A percentile compares a stretch with the other conserved stretches of the same genome.
phyloP scores from a whole-genome alignment of 2,888 invertebrate genomes.

The Marasmarcha lunaedactyla region DNA sequence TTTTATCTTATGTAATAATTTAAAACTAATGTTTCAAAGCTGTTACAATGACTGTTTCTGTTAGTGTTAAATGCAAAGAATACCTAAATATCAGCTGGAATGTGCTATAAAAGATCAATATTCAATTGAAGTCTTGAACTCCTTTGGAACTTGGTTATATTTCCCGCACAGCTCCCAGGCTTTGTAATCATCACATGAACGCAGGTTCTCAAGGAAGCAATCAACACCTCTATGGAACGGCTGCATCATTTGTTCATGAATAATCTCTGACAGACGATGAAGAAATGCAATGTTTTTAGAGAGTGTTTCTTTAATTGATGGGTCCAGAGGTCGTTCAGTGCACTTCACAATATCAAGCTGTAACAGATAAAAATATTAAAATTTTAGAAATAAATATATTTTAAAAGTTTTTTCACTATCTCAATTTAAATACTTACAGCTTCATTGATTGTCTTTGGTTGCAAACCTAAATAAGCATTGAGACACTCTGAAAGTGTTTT shows the following conservation, averaged over 20 bases:
- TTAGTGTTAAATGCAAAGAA: no score
- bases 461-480: conserved; percentile 50
- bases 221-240: conserved; percentile 57
- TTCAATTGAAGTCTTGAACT: conserved; percentile 57
- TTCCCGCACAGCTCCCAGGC: conserved; percentile 60
- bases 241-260: conserved; percentile 53
- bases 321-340: conserved; percentile 48
- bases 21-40: no score
- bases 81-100: no score
- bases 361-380: conserved; percentile 18
- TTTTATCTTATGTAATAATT: no score
- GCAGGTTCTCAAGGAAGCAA: conserved; percentile 49
- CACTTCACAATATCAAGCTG: conserved; percentile 58
- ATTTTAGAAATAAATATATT: neutral
- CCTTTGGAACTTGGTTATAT: conserved; percentile 51
- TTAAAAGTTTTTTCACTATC: neutral
- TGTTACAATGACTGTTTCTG: no score
- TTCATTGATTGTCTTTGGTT: conserved; percentile 39
- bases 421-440: conserved; percentile 47
- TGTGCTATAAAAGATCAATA: conserved; percentile 29
- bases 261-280: conserved; percentile 52
- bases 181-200: conserved; percentile 55
- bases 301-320: conserved; percentile 47
- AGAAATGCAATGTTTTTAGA: conserved; percentile 55
- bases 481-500: conserved; percentile 51